Conservation (phyloP, 2,888 invertebrate species). For the Eustalomyia histrio region DNA sequence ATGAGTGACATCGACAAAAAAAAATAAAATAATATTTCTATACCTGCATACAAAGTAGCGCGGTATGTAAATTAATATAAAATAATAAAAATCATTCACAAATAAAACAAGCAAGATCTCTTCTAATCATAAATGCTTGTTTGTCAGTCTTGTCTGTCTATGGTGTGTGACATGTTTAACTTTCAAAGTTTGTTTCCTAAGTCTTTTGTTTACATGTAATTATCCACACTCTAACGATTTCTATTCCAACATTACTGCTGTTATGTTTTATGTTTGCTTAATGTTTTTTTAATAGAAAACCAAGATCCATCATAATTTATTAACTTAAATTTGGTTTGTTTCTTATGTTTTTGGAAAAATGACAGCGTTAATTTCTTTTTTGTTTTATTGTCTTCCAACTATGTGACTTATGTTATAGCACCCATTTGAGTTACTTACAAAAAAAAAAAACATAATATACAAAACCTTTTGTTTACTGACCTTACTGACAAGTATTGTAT, state of each 20-base stretch:
- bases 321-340: neutral
- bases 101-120: slow-evolving; percentile 18
- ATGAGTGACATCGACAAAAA: slow-evolving; percentile 34
- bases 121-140: slow-evolving; percentile 1
- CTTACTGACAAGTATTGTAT: neutral
- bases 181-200: slow-evolving; percentile 59
- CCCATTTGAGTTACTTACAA: neutral
- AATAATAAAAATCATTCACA: neutral
- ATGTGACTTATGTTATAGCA: slow-evolving; percentile 6
- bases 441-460: neutral
- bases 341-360: slow-evolving; percentile 9
- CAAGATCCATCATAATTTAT: slow-evolving; percentile 21
- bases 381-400: neutral
- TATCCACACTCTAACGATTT: slow-evolving; percentile 43
- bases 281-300: neutral
- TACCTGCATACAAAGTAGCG: neutral
- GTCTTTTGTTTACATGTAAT: slow-evolving; percentile 53
- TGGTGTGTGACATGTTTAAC: slow-evolving; percentile 52
- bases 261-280: neutral
- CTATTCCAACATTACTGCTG: neutral
- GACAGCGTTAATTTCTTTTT: slow-evolving; percentile 37
- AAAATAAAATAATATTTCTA: neutral
- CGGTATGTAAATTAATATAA: neutral
- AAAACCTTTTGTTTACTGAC: no score
- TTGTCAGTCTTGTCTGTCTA: neutral